Evolutionary conservation across 2,888 invertebrate genomes (phyloP).

Genomic region (Opisthograptis luteolata): DNA sequence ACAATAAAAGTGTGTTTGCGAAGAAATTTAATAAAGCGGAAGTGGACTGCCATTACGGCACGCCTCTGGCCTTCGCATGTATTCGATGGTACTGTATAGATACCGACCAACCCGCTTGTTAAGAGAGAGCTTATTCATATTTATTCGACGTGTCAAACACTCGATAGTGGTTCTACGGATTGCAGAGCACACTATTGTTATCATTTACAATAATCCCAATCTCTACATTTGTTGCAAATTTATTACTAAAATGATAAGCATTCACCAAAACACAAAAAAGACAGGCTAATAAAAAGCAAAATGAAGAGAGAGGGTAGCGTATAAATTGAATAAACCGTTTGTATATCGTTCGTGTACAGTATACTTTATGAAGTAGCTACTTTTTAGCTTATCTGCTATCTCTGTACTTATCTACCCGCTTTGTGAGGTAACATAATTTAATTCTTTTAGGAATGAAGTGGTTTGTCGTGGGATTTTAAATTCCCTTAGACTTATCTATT

Average conservation of each 20-base stretch:
- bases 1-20: constrained; percentile 83
- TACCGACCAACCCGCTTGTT: constrained; percentile 23
- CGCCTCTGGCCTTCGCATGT: constrained; percentile 53
- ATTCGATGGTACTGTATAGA: constrained; percentile 29
- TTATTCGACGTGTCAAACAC: constrained; percentile 12
- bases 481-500: constrained; percentile 56
- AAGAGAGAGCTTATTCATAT: constrained; percentile 16
- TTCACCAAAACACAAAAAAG: constrained; percentile 27
- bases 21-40: constrained; percentile 85
- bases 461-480: constrained; percentile 55
- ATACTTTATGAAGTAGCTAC: constrained; percentile 46
- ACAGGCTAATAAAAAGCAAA: constrained; percentile 32
- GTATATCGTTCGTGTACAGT: constrained; percentile 37
- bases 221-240: constrained; percentile 1
- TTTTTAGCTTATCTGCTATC: constrained; percentile 50
- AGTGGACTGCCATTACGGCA: constrained; percentile 75
- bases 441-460: constrained; percentile 51
- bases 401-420: constrained; percentile 47
- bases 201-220: neutral
- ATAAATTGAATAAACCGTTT: constrained; percentile 40
- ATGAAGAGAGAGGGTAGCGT: constrained; percentile 33
- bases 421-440: constrained; percentile 52
- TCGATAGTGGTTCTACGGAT: neutral
- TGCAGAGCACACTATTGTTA: neutral
- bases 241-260: constrained; percentile 5